Evolutionary conservation across 1,140 invertebrate species (phyloP).

Genomic region (Cryptotermes secundus): DNA sequence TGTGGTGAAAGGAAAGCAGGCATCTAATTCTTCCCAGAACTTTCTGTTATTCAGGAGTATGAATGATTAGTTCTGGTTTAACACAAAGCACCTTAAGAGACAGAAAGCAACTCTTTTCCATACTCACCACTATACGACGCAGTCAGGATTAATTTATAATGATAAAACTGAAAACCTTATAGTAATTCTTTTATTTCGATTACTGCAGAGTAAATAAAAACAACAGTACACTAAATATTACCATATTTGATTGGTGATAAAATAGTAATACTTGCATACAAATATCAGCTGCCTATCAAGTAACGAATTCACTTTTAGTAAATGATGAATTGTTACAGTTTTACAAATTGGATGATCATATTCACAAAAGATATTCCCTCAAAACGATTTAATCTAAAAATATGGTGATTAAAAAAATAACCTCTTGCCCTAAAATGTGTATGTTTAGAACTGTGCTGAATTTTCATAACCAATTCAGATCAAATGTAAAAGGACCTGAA

Average conservation of each 20-base stretch:
- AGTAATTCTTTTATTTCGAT: constrained; percentile 15
- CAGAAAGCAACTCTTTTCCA: no score
- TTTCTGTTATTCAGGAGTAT: no score
- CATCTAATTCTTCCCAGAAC: no score
- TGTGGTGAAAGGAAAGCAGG: no score
- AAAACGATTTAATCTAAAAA: not conserved
- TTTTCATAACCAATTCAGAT: not conserved
- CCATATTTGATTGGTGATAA: not conserved
- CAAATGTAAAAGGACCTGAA: not conserved
- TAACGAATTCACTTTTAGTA: not conserved
- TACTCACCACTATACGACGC: no score
- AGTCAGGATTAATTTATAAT: no score
- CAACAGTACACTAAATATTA: constrained; percentile 7
- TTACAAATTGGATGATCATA: not conserved
- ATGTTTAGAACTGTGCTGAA: not conserved
- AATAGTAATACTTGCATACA: not conserved
- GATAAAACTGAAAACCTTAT: not conserved
- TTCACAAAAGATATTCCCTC: not conserved
- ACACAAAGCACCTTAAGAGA: no score
- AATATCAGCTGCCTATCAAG: not conserved
- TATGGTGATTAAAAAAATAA: not conserved
- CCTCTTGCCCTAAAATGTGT: not conserved
- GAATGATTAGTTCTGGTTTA: no score
- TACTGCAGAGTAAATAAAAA: not conserved
- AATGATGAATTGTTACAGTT: not conserved